phyloP scores from a whole-genome alignment of 2,888 invertebrate species.

The Agonopterix subpropinquella region DNA sequence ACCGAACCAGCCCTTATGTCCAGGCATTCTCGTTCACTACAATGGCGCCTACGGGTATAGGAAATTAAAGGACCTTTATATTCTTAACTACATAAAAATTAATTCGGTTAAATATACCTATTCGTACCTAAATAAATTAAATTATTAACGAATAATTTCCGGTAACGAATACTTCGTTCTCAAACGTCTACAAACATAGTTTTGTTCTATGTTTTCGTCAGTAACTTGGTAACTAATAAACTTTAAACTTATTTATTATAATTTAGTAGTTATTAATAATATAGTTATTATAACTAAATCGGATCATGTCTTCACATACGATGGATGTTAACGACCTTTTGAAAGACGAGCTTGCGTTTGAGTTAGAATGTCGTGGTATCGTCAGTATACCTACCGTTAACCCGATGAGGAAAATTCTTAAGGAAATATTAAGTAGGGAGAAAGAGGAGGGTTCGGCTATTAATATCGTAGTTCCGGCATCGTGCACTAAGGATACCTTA shows the following conservation, averaged over 20 bases:
- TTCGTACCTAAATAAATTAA: too few species aligned
- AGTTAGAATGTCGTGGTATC: slow-evolving; percentile 1
- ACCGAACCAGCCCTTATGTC: too few species aligned
- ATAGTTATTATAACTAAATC: not conserved
- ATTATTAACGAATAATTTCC: too few species aligned
- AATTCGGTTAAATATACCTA: too few species aligned
- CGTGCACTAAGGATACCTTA: not conserved
- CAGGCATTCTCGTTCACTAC: not conserved
- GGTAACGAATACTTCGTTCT: not conserved
- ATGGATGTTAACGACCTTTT: slow-evolving; percentile 1
- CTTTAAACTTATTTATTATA: not conserved
- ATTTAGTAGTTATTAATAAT: not conserved
- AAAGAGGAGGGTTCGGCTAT: not conserved
- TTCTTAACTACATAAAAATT: too few species aligned
- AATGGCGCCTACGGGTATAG: not conserved
- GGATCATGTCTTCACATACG: not conserved
- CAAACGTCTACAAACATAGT: not conserved
- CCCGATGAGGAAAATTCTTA: slow-evolving; percentile 1
- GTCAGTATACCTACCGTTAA: not conserved
- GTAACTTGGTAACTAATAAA: not conserved
- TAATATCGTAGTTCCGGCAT: not conserved
- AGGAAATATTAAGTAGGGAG: slow-evolving; percentile 1
- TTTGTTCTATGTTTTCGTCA: not conserved
- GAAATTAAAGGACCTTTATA: not conserved
- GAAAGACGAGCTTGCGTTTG: slow-evolving; percentile 5